Evolutionary conservation across 2,797 vertebrate species (phyloP).

Genomic region (Mionectes olivaceus): DNA sequence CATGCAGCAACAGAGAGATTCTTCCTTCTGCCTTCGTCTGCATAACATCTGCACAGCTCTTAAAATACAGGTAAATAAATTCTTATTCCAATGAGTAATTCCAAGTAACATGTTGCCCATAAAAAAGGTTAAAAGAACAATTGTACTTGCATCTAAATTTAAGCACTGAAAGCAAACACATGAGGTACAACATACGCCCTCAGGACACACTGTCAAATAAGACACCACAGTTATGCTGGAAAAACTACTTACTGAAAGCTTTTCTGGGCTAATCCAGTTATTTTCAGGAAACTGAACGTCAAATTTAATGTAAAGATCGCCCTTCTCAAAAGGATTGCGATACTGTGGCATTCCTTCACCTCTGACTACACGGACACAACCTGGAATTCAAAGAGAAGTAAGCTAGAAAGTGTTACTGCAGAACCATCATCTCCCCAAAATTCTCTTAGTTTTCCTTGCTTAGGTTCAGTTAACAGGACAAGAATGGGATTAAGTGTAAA

Average conservation of each 20-base stretch:
- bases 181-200: not conserved
- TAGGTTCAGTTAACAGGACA: not conserved
- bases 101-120: not conserved
- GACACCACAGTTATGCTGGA: not conserved
- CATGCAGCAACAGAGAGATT: not conserved
- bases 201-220: not conserved
- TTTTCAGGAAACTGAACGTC: slow-evolving; percentile 97
- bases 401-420: not conserved
- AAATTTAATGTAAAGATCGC: slow-evolving; percentile 95
- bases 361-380: slow-evolving; percentile 90
- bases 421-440: not conserved
- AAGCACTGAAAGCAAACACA: not conserved
- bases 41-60: not conserved
- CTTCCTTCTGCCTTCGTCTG: not conserved
- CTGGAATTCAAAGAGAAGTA: slow-evolving; percentile 69
- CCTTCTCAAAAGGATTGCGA: slow-evolving; percentile 97
- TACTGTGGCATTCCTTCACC: slow-evolving; percentile 99
- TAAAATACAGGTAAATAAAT: not conserved
- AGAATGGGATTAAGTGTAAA: not conserved
- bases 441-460: not conserved
- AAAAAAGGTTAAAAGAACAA: not conserved
- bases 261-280: slow-evolving; percentile 98
- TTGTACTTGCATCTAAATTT: not conserved
- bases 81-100: not conserved
- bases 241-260: slow-evolving; percentile 88